Percentiles rank a stretch among this genome's conserved stretches.
phyloP scores from a whole-genome alignment of 2,888 invertebrate species.

The Luperina nickerlii region DNA sequence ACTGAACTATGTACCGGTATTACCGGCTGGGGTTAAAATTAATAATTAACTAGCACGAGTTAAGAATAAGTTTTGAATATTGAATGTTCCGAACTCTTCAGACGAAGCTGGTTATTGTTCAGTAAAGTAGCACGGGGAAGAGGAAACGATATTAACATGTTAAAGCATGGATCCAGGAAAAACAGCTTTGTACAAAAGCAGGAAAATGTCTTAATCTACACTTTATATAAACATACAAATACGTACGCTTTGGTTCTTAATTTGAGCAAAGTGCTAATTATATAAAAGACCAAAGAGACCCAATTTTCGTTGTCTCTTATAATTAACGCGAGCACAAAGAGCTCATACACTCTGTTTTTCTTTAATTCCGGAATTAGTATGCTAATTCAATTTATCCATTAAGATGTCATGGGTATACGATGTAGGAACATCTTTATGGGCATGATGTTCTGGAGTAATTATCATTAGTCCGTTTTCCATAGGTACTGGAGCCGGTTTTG shows the following conservation, averaged over 20 bases:
- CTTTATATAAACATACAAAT: conserved; percentile 21
- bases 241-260: neutral
- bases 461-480: neutral
- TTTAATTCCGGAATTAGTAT: conserved; percentile 46
- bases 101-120: conserved; percentile 5
- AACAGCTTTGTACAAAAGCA: neutral
- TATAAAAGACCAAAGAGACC: conserved; percentile 2
- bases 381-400: conserved; percentile 45
- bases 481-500: neutral
- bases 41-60: conserved; percentile 21
- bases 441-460: neutral
- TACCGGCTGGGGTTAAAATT: conserved; percentile 6
- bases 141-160: neutral
- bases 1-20: conserved; percentile 17
- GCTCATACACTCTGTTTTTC: conserved; percentile 36
- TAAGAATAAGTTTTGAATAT: conserved; percentile 9
- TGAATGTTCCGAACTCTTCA: conserved; percentile 3
- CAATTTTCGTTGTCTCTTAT: conserved; percentile 21
- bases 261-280: conserved; percentile 21
- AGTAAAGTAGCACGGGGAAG: neutral
- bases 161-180: neutral
- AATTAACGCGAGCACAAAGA: conserved; percentile 28
- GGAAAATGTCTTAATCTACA: neutral
- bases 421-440: conserved; percentile 8
- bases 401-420: conserved; percentile 1